Percentiles rank a stretch among this genome's conserved stretches.
Conservation (phyloP, 2,888 invertebrate species). For the Cyclophora albipunctata region DNA sequence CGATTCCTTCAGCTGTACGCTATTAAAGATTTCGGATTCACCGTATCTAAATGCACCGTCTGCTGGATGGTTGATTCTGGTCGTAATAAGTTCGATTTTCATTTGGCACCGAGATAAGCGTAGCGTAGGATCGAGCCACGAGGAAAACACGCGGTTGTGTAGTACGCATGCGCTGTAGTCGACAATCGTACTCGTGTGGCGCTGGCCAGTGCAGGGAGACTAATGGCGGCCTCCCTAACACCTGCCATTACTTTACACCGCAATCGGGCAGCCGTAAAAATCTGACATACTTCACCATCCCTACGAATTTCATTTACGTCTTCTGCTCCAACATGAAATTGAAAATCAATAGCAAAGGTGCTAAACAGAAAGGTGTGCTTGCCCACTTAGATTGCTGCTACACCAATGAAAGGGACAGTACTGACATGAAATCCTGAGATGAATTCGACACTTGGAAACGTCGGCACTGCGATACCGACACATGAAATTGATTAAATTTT, state of each 20-base stretch:
- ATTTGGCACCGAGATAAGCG: conserved; percentile 14
- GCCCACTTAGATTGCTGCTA: conserved; percentile 4
- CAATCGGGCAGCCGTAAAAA: conserved; percentile 50
- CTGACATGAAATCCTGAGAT: no score
- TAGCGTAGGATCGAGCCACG: conserved; percentile 43
- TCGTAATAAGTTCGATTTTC: conserved; percentile 9
- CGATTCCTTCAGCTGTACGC: no score
- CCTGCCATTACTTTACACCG: conserved; percentile 31
- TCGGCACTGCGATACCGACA: conserved; percentile 11
- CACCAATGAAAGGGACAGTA: conserved; percentile 31
- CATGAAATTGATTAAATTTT: no score
- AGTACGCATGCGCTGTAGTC: conserved; percentile 57
- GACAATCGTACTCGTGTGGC: conserved; percentile 12
- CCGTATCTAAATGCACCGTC: no score
- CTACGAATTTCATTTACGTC: conserved; percentile 46
- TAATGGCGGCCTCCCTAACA: conserved; percentile 19
- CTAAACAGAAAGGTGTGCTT: no score
- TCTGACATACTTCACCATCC: conserved; percentile 54
- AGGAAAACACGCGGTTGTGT: conserved; percentile 60
- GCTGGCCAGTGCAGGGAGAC: conserved; percentile 12
- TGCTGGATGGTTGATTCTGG: background rate
- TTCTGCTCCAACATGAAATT: conserved; percentile 40
- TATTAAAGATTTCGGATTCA: no score
- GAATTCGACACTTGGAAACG: conserved; percentile 37
- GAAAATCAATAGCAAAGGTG: no score